These are phyloP conservation scores for Tupiocoris notatus DNA, from an alignment of 2,888 invertebrate species.

Conservation along the genomic window DNA sequence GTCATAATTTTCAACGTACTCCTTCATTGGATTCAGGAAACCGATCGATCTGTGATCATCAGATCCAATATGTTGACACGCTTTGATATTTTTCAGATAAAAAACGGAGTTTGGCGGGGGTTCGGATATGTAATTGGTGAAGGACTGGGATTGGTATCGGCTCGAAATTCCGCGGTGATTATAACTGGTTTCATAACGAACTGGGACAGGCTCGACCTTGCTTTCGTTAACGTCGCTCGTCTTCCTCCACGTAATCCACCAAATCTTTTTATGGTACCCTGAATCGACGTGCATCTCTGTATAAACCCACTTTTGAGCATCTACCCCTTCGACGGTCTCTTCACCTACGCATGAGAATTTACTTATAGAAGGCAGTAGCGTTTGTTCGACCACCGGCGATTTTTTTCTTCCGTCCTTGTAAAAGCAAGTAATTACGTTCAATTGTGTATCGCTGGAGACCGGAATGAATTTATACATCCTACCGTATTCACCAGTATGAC, in stretches of 20 bases:
- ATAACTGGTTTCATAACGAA: slow-evolving; percentile 93
- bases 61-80: too few species aligned
- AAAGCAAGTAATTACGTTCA: too few species aligned
- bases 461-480: slow-evolving; percentile 65
- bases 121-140: slow-evolving; percentile 53
- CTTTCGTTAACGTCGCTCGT: slow-evolving; percentile 4
- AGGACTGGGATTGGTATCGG: slow-evolving; percentile 88
- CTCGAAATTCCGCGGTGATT: slow-evolving; percentile 91
- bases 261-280: slow-evolving; percentile 82
- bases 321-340: slow-evolving; percentile 68
- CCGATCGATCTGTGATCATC: slow-evolving; percentile 55
- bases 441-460: slow-evolving; percentile 83
- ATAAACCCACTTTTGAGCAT: slow-evolving; percentile 76
- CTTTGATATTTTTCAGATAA: neutral
- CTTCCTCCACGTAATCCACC: slow-evolving; percentile 72
- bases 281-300: slow-evolving; percentile 71
- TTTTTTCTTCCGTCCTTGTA: slow-evolving; percentile 57
- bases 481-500: slow-evolving; percentile 84
- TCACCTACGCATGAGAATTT: slow-evolving; percentile 67
- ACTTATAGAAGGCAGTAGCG: slow-evolving; percentile 76
- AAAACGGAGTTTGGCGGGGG: neutral
- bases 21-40: slow-evolving; percentile 93
- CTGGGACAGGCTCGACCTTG: slow-evolving; percentile 70
- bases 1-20: slow-evolving; percentile 73
- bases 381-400: slow-evolving; percentile 56